Evolutionary conservation across 2,113 vertebrate genomes (phyloP).

Genomic region (Austrofundulus limnaeus): DNA sequence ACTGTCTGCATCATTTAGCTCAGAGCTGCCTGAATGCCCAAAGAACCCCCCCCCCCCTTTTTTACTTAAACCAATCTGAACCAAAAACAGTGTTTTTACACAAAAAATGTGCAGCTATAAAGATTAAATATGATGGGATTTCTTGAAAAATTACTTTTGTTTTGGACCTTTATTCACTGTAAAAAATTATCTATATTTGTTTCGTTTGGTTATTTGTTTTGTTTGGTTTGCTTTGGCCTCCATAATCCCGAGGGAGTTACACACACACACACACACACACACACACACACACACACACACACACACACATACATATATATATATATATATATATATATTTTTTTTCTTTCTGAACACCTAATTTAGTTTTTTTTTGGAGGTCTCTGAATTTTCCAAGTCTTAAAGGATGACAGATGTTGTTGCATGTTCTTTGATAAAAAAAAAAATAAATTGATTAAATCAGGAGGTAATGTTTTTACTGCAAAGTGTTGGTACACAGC

Average conservation of each 20-base stretch:
- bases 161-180: not conserved
- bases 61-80: not conserved
- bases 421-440: too few species aligned
- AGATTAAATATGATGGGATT: not conserved
- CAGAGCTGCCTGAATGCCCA: not conserved
- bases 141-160: not conserved
- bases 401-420: too few species aligned
- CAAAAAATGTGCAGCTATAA: not conserved
- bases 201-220: too few species aligned
- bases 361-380: not conserved
- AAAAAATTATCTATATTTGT: not conserved
- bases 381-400: not conserved
- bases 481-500: too few species aligned
- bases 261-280: too few species aligned
- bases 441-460: too few species aligned
- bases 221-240: too few species aligned
- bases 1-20: slow-evolving; percentile 26
- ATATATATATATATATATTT: too few species aligned
- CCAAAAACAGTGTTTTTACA: not conserved
- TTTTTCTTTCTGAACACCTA: not conserved
- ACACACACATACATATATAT: too few species aligned
- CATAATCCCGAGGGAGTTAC: too few species aligned
- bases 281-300: too few species aligned
- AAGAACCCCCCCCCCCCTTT: not conserved
- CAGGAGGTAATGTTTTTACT: too few species aligned